Conservation (phyloP, 2,113 vertebrate species). For the Indicator indicator region DNA sequence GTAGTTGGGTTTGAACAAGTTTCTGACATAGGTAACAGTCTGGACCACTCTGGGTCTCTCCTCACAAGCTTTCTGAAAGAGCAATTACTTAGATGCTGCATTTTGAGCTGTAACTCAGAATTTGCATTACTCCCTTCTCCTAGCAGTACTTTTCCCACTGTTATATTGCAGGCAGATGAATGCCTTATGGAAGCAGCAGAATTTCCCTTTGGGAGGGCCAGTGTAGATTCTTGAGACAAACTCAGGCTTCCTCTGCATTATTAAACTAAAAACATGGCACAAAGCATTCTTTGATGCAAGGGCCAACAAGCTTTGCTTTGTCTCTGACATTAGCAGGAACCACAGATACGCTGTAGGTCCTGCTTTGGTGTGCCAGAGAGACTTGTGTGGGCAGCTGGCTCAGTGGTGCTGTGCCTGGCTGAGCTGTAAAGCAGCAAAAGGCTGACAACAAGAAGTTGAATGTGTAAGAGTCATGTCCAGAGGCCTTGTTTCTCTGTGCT, state of each 20-base stretch:
- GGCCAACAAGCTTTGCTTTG: not conserved
- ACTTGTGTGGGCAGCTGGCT: not conserved
- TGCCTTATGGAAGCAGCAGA: not conserved
- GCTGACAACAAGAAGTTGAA: not conserved
- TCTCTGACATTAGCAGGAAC: not conserved
- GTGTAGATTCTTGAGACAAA: not conserved
- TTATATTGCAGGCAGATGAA: not conserved
- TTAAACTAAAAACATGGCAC: not conserved
- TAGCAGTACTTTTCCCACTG: not conserved
- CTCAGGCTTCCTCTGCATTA: not conserved
- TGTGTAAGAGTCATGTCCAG: not conserved
- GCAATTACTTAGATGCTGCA: not conserved
- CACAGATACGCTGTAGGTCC: not conserved
- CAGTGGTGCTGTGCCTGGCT: not conserved
- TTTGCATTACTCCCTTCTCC: not conserved
- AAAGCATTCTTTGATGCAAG: not conserved
- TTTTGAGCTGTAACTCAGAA: not conserved
- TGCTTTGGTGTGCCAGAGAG: not conserved
- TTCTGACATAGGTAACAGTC: not conserved
- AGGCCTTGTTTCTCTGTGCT: not conserved
- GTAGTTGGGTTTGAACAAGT: not conserved
- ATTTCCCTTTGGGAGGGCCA: not conserved
- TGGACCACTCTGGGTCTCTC: not conserved
- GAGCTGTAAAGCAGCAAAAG: not conserved
- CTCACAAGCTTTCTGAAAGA: not conserved